Percentiles rank a stretch among this genome's conserved stretches.
phyloP scores from a whole-genome alignment of 1,140 invertebrate genomes.

The Diorhabda sublineata region DNA sequence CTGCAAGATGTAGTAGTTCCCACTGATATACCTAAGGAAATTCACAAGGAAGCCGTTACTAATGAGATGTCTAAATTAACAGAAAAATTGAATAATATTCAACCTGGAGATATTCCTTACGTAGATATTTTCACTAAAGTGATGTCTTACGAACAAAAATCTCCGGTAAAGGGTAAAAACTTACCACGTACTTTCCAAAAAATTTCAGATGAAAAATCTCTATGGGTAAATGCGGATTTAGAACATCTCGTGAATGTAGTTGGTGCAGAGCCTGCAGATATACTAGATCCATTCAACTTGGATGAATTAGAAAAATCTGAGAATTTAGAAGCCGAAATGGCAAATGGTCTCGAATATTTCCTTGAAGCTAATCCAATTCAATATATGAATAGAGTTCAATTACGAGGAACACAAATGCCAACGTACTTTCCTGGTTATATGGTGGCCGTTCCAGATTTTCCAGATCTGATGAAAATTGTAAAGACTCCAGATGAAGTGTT shows the following conservation, averaged over 20 bases:
- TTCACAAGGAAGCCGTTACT: slow-evolving; percentile 30
- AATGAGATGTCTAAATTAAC: slow-evolving; percentile 24
- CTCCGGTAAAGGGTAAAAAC: slow-evolving; percentile 16
- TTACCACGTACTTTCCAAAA: slow-evolving; percentile 24
- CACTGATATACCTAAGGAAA: slow-evolving; percentile 21
- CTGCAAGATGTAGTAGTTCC: slow-evolving; percentile 41
- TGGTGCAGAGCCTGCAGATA: slow-evolving; percentile 34
- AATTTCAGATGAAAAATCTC: slow-evolving; percentile 31
- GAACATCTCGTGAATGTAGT: slow-evolving; percentile 31
- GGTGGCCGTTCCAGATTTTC: slow-evolving; percentile 36
- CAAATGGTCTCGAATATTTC: slow-evolving; percentile 39
- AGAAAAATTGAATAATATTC: slow-evolving; percentile 24
- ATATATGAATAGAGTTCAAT: slow-evolving; percentile 38
- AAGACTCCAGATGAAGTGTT: slow-evolving; percentile 39
- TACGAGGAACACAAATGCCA: slow-evolving; percentile 38
- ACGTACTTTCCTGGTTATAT: slow-evolving; percentile 41
- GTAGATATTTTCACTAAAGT: slow-evolving; percentile 25
- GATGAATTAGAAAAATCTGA: slow-evolving; percentile 26
- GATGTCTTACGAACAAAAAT: slow-evolving; percentile 23
- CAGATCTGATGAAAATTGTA: slow-evolving; percentile 33
- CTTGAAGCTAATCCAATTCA: slow-evolving; percentile 32
- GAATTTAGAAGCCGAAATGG: slow-evolving; percentile 26
- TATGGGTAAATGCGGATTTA: slow-evolving; percentile 32
- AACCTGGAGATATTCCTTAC: slow-evolving; percentile 25
- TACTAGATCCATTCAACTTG: slow-evolving; percentile 25